Evolutionary conservation across 2,797 vertebrate genomes (phyloP).

Genomic region (Allobates femoralis): DNA sequence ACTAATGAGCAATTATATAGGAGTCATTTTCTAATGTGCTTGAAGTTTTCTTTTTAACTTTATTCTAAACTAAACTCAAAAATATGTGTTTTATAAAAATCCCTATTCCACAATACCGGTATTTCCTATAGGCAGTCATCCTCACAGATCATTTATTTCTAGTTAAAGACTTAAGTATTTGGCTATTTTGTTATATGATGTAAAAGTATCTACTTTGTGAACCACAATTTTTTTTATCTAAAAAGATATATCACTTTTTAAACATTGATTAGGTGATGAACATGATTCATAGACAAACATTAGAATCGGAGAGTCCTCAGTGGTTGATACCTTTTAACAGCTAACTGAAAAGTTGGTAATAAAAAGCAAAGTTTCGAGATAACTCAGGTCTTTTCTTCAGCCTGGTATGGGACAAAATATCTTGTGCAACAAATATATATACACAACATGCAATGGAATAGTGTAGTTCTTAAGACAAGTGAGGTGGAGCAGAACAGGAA

Average conservation of each 20-base stretch:
- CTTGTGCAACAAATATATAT: too few species aligned
- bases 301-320: too few species aligned
- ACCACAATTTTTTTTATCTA: background rate
- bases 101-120: background rate
- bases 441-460: too few species aligned
- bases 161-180: background rate
- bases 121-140: background rate
- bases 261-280: slow-evolving; percentile 28
- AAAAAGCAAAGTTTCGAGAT: too few species aligned
- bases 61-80: slow-evolving; percentile 6
- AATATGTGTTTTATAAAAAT: background rate
- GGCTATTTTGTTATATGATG: background rate
- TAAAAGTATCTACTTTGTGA: slow-evolving; percentile 9
- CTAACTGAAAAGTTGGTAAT: too few species aligned
- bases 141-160: slow-evolving; percentile 1
- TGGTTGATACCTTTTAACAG: too few species aligned
- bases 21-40: background rate
- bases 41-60: slow-evolving; percentile 12
- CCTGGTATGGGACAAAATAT: too few species aligned
- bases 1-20: slow-evolving; percentile 54
- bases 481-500: too few species aligned
- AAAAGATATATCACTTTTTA: slow-evolving; percentile 5
- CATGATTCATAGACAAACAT: slow-evolving; percentile 17
- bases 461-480: too few species aligned
- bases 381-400: too few species aligned